phyloP scores from a whole-genome alignment of 35 echinoderm and acorn worm species.

The Heliocidaris tuberculata region DNA sequence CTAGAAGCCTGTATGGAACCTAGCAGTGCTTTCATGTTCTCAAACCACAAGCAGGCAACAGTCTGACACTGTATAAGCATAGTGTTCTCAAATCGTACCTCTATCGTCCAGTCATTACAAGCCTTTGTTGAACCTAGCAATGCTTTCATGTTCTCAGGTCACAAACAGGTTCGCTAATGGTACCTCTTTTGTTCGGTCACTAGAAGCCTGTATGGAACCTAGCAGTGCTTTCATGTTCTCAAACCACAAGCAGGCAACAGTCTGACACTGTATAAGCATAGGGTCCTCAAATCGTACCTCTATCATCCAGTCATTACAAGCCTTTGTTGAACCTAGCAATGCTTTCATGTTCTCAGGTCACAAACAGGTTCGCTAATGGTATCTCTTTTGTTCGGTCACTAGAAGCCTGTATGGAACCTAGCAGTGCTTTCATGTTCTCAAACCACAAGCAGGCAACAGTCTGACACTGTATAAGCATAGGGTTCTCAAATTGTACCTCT shows the following conservation, averaged over 20 bases:
- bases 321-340: constrained; percentile 74
- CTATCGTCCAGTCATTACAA: constrained; percentile 76
- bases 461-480: too few species aligned
- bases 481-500: constrained; percentile 62
- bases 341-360: constrained; percentile 97
- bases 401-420: neutral
- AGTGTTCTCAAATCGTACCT: too few species aligned
- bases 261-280: too few species aligned
- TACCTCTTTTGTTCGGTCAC: too few species aligned
- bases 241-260: too few species aligned
- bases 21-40: neutral
- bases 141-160: constrained; percentile 93
- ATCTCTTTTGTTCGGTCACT: too few species aligned
- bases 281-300: constrained; percentile 67
- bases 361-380: constrained; percentile 84
- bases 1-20: neutral
- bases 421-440: neutral
- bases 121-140: constrained; percentile 77
- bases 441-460: too few species aligned
- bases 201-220: too few species aligned
- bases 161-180: constrained; percentile 89
- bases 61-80: too few species aligned
- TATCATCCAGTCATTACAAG: constrained; percentile 78
- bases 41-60: too few species aligned
- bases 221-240: neutral